A percentile compares a stretch with the other conserved stretches of the same genome.
These are phyloP conservation scores for Mandrillus leucophaeus DNA, from an alignment of 2,113 vertebrate species.

Conservation along the genomic window DNA sequence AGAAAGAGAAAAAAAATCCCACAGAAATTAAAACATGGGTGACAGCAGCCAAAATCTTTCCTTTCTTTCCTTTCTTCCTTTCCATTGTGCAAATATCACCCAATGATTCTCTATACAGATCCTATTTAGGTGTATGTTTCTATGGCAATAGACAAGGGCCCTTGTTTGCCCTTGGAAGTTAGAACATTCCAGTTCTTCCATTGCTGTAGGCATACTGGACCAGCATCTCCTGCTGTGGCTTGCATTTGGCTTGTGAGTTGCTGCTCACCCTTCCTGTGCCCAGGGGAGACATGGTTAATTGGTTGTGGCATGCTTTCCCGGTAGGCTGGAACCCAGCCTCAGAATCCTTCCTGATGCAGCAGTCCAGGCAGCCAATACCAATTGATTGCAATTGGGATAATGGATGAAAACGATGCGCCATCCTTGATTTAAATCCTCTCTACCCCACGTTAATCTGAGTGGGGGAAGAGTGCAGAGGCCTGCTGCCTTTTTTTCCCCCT, in stretches of 20 bases:
- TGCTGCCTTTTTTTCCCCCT: neutral
- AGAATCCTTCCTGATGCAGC: constrained; percentile 20
- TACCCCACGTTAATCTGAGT: neutral
- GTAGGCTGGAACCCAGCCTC: constrained; percentile 5
- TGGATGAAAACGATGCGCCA: constrained; percentile 43
- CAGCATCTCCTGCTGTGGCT: neutral
- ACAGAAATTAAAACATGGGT: neutral
- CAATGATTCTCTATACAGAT: neutral
- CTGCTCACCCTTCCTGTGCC: neutral
- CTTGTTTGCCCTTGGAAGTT: neutral
- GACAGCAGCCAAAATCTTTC: neutral
- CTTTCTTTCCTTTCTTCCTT: neutral
- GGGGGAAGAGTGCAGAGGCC: neutral
- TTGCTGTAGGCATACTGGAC: neutral
- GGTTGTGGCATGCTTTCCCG: neutral
- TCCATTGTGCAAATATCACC: neutral
- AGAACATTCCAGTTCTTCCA: neutral
- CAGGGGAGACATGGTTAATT: neutral
- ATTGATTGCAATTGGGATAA: neutral
- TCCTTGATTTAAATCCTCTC: constrained; percentile 16
- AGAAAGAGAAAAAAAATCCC: neutral
- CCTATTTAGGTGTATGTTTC: neutral
- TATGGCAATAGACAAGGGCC: neutral
- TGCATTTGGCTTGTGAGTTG: neutral
- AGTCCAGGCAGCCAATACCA: neutral